phyloP scores from a whole-genome alignment of 2,888 invertebrate genomes.

The Nineta flava region DNA sequence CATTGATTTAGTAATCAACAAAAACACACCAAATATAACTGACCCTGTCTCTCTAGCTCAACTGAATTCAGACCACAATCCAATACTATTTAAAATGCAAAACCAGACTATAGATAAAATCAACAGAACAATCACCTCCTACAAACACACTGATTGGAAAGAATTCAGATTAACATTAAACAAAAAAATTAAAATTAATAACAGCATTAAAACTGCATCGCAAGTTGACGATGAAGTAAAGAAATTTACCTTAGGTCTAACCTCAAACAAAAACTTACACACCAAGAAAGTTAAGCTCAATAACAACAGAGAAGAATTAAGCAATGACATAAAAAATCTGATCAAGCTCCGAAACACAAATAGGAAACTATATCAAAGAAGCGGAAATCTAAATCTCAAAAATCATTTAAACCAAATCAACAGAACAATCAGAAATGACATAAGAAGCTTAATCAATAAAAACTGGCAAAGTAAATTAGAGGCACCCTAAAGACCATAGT shows the following conservation, averaged over 20 bases:
- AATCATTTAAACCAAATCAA: not conserved
- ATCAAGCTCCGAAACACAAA: constrained; percentile 2
- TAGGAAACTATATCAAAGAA: not conserved
- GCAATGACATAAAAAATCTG: not conserved
- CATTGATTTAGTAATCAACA: constrained; percentile 15
- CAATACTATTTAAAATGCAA: constrained; percentile 10
- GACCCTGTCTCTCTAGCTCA: constrained; percentile 9
- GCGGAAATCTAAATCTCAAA: not conserved
- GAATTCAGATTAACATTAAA: constrained; percentile 4
- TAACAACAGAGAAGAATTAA: not conserved
- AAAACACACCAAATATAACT: constrained; percentile 12
- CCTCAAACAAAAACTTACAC: not conserved
- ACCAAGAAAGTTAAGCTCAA: not conserved
- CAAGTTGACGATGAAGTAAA: not conserved
- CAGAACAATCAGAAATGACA: not conserved
- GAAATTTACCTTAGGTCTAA: not conserved
- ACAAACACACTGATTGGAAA: constrained; percentile 7
- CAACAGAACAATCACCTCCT: not conserved
- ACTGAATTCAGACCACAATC: constrained; percentile 15
- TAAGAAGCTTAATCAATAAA: constrained; percentile 7
- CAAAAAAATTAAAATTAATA: constrained; percentile 3
- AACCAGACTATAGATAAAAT: not conserved
- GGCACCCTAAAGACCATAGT: constrained; percentile 8
- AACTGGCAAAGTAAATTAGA: constrained; percentile 9
- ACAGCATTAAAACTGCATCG: constrained; percentile 1